phyloP scores from a whole-genome alignment of 2,888 invertebrate species.

The Falcaria lacertinaria region DNA sequence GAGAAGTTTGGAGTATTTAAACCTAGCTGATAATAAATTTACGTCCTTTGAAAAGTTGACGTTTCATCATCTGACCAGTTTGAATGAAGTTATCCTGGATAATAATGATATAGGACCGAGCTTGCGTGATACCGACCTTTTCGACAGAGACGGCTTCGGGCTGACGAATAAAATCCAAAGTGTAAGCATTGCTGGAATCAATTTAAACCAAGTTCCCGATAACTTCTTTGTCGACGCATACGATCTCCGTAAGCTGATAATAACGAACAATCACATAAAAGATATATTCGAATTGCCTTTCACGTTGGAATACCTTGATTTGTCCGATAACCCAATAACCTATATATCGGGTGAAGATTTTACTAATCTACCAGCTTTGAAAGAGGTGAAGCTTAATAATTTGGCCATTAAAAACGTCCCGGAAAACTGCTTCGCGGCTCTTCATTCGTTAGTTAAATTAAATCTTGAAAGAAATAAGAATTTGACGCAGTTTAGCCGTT shows the following conservation, averaged over 20 bases:
- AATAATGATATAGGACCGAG: slow-evolving; percentile 61
- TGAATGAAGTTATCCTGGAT: slow-evolving; percentile 63
- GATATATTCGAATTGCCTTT: slow-evolving; percentile 78
- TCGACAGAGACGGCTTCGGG: slow-evolving; percentile 58
- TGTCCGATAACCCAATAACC: slow-evolving; percentile 80
- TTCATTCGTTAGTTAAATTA: slow-evolving; percentile 71
- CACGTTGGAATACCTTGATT: slow-evolving; percentile 78
- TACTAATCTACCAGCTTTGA: slow-evolving; percentile 69
- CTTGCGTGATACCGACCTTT: slow-evolving; percentile 47
- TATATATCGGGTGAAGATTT: slow-evolving; percentile 72
- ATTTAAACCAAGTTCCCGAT: slow-evolving; percentile 46
- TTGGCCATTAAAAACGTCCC: slow-evolving; percentile 74
- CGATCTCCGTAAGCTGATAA: slow-evolving; percentile 60
- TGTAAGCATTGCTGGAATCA: slow-evolving; percentile 52
- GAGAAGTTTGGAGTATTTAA: slow-evolving; percentile 59
- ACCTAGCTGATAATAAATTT: slow-evolving; percentile 65
- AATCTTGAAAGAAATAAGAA: slow-evolving; percentile 77
- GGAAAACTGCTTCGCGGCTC: slow-evolving; percentile 76
- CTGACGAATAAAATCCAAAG: slow-evolving; percentile 50
- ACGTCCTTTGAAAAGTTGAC: slow-evolving; percentile 50
- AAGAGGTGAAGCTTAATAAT: slow-evolving; percentile 77
- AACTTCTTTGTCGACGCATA: slow-evolving; percentile 66
- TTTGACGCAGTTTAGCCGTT: slow-evolving; percentile 66
- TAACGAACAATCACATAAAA: slow-evolving; percentile 77
- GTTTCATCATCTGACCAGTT: slow-evolving; percentile 54